Conservation (phyloP, 2,888 invertebrate genomes). For the Aphidoletes aphidimyza region DNA sequence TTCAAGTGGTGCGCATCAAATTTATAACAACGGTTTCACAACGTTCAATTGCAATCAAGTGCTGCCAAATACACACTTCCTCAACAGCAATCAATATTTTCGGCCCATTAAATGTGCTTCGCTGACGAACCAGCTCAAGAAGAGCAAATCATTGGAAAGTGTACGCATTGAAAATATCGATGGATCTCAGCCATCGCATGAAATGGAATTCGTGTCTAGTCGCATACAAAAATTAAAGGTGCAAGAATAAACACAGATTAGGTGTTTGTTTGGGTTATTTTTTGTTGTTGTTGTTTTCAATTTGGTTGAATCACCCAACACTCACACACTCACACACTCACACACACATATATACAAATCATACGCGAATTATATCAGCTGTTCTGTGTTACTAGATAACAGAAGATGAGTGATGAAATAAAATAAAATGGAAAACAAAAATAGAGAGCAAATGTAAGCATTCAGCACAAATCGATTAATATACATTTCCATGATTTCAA, state of each 20-base stretch:
- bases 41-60: constrained; percentile 28
- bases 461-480: too few relatives aligned
- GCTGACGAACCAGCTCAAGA: constrained; percentile 64
- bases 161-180: constrained; percentile 67
- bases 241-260: constrained; percentile 66
- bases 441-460: too few relatives aligned
- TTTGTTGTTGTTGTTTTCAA: too few relatives aligned
- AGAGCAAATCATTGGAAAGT: constrained; percentile 73
- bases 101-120: constrained; percentile 2
- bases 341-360: too few relatives aligned
- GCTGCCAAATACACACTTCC: not conserved
- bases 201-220: constrained; percentile 73
- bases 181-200: constrained; percentile 66
- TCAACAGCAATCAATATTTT: constrained; percentile 34
- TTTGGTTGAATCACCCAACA: too few relatives aligned
- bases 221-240: constrained; percentile 73
- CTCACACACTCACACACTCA: too few relatives aligned
- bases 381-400: too few relatives aligned
- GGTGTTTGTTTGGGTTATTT: too few relatives aligned
- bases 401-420: too few relatives aligned
- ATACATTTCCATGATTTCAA: too few relatives aligned
- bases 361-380: too few relatives aligned
- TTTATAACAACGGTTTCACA: not conserved
- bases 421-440: too few relatives aligned
- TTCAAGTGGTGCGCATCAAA: not conserved